Evolutionary conservation across 53 echinoderm and acorn worm species (phyloP).

Genomic region (Henricia sp.): DNA sequence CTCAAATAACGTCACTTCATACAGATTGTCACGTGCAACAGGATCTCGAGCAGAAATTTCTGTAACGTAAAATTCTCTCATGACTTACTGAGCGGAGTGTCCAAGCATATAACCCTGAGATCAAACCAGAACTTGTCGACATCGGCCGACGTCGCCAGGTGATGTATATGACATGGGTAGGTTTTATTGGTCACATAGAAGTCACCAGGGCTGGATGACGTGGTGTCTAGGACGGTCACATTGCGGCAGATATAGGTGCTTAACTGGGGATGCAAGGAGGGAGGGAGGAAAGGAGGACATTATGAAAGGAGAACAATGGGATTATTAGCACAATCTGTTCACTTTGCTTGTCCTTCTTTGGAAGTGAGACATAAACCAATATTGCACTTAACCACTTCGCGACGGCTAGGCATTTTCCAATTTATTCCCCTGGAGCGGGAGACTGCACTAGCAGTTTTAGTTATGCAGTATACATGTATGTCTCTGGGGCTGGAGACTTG

Average conservation of each 20-base stretch:
- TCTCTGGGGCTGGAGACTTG: too few relatives aligned
- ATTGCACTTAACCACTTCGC: too few relatives aligned
- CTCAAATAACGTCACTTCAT: too few relatives aligned
- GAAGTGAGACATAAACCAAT: not conserved
- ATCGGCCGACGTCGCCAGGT: slow-evolving; percentile 40
- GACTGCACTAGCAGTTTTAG: too few relatives aligned
- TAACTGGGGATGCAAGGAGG: slow-evolving; percentile 30
- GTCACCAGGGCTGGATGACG: slow-evolving; percentile 54
- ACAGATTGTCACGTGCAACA: too few relatives aligned
- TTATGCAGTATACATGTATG: too few relatives aligned
- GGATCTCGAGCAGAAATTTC: too few relatives aligned
- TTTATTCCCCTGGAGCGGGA: too few relatives aligned
- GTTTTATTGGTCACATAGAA: slow-evolving; percentile 51
- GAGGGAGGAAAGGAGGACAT: not conserved
- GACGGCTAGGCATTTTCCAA: too few relatives aligned
- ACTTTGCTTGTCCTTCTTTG: slow-evolving; percentile 5
- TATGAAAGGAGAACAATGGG: too few relatives aligned
- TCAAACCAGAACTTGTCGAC: slow-evolving; percentile 87
- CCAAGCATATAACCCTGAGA: slow-evolving; percentile 72
- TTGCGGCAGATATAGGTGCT: slow-evolving; percentile 68
- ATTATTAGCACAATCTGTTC: too few relatives aligned
- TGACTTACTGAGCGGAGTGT: slow-evolving; percentile 86
- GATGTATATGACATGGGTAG: slow-evolving; percentile 63
- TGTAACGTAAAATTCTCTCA: too few relatives aligned
- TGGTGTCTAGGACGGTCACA: slow-evolving; percentile 75